Conservation (phyloP, 2,888 invertebrate species). For the Campopleginae sp. region DNA sequence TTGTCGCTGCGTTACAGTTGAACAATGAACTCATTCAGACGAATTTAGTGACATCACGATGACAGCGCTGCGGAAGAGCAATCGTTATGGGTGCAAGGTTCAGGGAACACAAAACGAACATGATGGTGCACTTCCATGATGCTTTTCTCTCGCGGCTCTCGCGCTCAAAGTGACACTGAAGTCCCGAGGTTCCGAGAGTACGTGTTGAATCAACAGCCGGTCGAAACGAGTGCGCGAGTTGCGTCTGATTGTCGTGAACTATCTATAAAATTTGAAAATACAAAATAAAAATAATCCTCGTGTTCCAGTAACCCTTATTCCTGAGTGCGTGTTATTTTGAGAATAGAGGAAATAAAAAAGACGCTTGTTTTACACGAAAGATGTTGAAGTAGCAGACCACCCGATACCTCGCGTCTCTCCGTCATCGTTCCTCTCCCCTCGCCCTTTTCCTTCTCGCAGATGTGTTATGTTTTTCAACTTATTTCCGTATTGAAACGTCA, state of each 20-base stretch:
- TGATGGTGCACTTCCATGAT: too few relatives aligned
- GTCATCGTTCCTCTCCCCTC: conserved; percentile 24
- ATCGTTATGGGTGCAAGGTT: too few relatives aligned
- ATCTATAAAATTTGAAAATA: background rate
- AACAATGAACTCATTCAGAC: too few relatives aligned
- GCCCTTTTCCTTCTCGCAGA: conserved; percentile 11
- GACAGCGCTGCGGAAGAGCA: too few relatives aligned
- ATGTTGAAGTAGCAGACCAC: conserved; percentile 43
- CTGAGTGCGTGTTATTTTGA: conserved; percentile 4
- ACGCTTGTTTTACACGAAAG: conserved; percentile 26
- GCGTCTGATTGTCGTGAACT: conserved; percentile 20
- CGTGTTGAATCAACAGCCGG: conserved; percentile 66
- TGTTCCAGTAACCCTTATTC: background rate
- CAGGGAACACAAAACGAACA: too few relatives aligned
- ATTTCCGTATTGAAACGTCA: conserved; percentile 52
- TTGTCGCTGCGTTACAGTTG: too few relatives aligned
- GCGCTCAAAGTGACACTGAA: conserved; percentile 44
- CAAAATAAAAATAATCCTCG: background rate
- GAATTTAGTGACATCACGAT: too few relatives aligned
- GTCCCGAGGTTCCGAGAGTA: conserved; percentile 9
- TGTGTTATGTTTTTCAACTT: conserved; percentile 55
- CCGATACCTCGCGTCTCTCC: conserved; percentile 49
- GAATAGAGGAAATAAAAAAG: conserved; percentile 21
- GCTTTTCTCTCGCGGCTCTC: conserved; percentile 39
- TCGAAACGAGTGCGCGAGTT: conserved; percentile 55